Base-by-base conservation (phyloP, 2,888 invertebrate species). In the Hedychridium roseum region DNA sequence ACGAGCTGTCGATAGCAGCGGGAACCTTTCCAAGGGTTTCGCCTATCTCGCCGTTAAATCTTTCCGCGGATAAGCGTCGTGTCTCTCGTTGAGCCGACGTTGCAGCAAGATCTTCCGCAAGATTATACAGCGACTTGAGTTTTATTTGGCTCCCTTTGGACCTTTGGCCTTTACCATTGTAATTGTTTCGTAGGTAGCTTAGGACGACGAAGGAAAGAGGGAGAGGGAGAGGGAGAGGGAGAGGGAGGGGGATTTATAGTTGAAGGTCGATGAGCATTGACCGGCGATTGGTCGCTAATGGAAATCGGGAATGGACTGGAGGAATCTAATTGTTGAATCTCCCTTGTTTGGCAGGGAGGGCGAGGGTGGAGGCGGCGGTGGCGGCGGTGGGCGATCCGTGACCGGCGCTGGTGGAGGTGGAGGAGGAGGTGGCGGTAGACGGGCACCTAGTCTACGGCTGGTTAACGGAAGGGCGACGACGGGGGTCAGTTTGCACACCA, bases 401-500 rank as follows among this genome's bases (percentile, higher is more conserved):
- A 60, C 63, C 44, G 61, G 68, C 44, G 65, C 60, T 60, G 72
- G 78, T 64, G 78, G 78, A 61, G 79, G 80, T 49, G 77, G 79
- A 66, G 77, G 77, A 80, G 74, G 80, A 81, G 78, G 84, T 81
- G 74, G 85, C 81, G 74, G 85, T 82, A 78, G 85, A 82, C 79
- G 82, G 82, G 78, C 85, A 82, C 78, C 79, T 67, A 79, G 79
- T 70, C 75, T 80, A 67, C 76, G 78, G 59, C 73, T 77, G 75
- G 80, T 79, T 70, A 80, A 79, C 77, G 79, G 79, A 59, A 82
- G 83, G 71, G 80, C 83, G 66, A 83, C 83, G 79, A 84, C 84
- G 70, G 84, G 85, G 81, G 85, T 85, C 81, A 84, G 85, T 76
- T 84, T 86, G 80, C 86, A 85, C 80, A 86, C 86, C 80, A 84